Evolutionary conservation across 2,888 invertebrate genomes (phyloP), one percentile per base, ranked within the genome.

Genomic region (Osmoderma eremita): DNA sequence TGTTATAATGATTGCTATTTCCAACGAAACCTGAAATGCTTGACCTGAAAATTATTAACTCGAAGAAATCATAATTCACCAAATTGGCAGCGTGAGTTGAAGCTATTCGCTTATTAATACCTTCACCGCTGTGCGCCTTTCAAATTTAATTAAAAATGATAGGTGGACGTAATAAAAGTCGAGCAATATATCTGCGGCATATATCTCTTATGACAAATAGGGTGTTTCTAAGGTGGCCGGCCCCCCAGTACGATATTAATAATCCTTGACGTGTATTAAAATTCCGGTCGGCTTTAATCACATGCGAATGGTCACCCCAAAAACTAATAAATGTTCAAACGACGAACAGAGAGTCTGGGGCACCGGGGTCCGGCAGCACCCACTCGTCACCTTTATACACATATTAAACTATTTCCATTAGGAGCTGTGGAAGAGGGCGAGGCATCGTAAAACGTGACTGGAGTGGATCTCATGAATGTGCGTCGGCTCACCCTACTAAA

Each of bases 281-380:
- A 80, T 79, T 79, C 79, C 78, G 73, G 73, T 72, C 73, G 72
- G 75, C 73, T 78, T 78, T 79, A 79, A 79, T 80, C 78, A 78
- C 76, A 75, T 78, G 74, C 78, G 77, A 79, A 76, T 78, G 80
- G 79, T 80, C 80, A 79, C 80, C 80, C 80, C 75, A 76, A 65
- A n/a, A 65, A 78, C 79, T 79, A 79, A 80, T 79, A 79, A 80
- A 80, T 78, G 79, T 79, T 79, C 78, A 78, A 78, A 78, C 77
- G 77, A 51, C 48, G 65, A 48, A 45, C 36, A 49, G n/a, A 41
- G 41, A 45, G 30, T 13, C 42, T 41, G 56, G 41, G 41, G 56
- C 22, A 18, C 41, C 56, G 58, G 58, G 58, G 58, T 58, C 58
- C 58, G 42, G 58, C 39, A 20, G 58, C 58, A 58, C 63, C 63